Evolutionary conservation across 1,140 invertebrate genomes (phyloP).

Genomic region (Drosophila bipectinata): DNA sequence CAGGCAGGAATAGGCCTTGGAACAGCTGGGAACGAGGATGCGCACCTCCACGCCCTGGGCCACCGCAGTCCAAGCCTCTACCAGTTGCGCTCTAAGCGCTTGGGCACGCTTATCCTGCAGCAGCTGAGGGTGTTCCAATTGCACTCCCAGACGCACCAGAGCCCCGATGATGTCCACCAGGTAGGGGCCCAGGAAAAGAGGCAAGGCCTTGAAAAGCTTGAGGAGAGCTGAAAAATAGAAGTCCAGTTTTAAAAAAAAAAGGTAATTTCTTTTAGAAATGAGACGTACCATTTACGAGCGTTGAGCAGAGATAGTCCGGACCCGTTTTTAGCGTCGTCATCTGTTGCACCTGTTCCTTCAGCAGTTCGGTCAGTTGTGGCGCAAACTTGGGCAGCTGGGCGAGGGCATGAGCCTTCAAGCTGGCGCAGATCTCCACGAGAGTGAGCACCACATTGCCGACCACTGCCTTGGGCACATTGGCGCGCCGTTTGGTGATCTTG

Average conservation of each 20-base stretch:
- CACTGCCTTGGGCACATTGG: conserved; percentile 88
- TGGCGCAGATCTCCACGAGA: conserved; percentile 90
- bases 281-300: conserved; percentile 87
- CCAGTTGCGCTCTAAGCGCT: conserved; percentile 86
- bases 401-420: conserved; percentile 90
- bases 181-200: conserved; percentile 93
- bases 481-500: conserved; percentile 85
- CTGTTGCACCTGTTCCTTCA: conserved; percentile 85
- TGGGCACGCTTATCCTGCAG: conserved; percentile 84
- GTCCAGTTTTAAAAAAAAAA: too few relatives aligned
- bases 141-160: conserved; percentile 80
- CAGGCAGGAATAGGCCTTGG: conserved; percentile 87
- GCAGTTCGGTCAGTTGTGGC: conserved; percentile 89
- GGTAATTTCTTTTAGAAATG: too few relatives aligned
- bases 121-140: conserved; percentile 50
- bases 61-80: conserved; percentile 88
- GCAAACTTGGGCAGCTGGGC: conserved; percentile 90
- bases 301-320: conserved; percentile 85
- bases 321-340: conserved; percentile 83
- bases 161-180: conserved; percentile 90
- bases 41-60: conserved; percentile 88
- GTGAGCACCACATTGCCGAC: conserved; percentile 91
- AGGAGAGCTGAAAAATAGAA: conserved; percentile 85
- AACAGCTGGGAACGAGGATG: conserved; percentile 90
- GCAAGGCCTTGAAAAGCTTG: conserved; percentile 92